Conservation (phyloP, 2,113 vertebrate genomes). For the Eurystomus gularis region DNA sequence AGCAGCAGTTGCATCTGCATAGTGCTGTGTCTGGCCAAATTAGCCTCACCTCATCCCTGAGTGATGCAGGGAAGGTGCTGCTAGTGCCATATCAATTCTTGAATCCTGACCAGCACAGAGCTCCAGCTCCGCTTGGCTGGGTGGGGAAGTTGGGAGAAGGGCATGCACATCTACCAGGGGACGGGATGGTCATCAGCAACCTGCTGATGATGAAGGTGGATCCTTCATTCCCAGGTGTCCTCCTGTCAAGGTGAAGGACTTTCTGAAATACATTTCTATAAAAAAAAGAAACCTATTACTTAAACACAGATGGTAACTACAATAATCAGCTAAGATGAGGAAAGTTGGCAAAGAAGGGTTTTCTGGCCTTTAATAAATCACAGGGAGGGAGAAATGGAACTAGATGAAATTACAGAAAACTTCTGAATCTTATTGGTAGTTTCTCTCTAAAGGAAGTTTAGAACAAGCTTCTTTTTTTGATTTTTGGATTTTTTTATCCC, state of each 20-base stretch:
- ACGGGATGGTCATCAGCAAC: background rate
- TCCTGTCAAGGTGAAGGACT: background rate
- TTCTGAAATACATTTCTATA: background rate
- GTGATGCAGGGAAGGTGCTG: background rate
- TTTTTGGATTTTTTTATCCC: background rate
- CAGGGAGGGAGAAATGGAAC: background rate
- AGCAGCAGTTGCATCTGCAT: background rate
- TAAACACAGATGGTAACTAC: background rate
- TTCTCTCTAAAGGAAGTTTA: background rate
- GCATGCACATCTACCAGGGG: background rate
- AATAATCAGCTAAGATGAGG: background rate
- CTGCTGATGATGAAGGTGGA: background rate
- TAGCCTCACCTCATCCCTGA: background rate
- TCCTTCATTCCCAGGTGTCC: background rate
- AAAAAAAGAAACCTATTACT: background rate
- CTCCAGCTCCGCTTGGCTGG: background rate
- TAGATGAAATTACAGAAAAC: background rate
- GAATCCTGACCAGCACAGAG: rapidly evolving
- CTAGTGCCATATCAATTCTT: rapidly evolving
- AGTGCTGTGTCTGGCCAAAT: background rate
- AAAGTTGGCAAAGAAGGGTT: background rate
- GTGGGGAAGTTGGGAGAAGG: background rate
- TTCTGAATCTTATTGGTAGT: background rate
- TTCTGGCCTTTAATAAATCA: background rate
- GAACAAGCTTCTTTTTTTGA: background rate